Percentiles rank a stretch among this genome's conserved stretches.
phyloP scores from a whole-genome alignment of 2,113 vertebrate species.

The Forbesichthys agassizii region DNA sequence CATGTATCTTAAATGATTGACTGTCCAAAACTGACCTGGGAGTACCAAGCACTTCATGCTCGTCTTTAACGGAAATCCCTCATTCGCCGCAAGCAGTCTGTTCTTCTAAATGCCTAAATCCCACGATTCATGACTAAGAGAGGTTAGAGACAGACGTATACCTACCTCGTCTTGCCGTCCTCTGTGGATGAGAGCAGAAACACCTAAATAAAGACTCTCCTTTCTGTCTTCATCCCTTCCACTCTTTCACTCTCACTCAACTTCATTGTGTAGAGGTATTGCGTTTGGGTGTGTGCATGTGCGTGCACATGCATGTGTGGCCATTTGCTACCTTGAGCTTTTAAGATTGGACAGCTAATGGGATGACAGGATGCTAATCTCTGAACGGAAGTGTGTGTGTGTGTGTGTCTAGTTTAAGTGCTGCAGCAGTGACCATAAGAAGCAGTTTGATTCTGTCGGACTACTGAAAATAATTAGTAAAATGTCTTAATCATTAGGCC shows the following conservation, averaged over 20 bases:
- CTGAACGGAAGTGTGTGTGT: background rate
- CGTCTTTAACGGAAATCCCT: background rate
- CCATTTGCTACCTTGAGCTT: slow-evolving; percentile 49
- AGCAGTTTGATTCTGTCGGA: slow-evolving; percentile 2
- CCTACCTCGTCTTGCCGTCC: slow-evolving; percentile 47
- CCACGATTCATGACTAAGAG: background rate
- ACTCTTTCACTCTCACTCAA: slow-evolving; percentile 17
- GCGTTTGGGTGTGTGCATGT: background rate
- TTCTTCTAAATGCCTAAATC: background rate
- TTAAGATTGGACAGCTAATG: slow-evolving; percentile 71
- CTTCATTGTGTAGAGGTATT: slow-evolving; percentile 2
- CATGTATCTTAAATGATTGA: background rate
- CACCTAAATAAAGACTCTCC: slow-evolving; percentile 7
- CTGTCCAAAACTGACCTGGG: slow-evolving; percentile 1
- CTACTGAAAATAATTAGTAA: no score
- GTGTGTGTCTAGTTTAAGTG: slow-evolving; percentile 8
- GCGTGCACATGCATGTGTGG: background rate
- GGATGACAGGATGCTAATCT: slow-evolving; percentile 59
- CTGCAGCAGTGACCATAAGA: background rate
- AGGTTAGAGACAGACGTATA: background rate
- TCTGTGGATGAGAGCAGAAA: background rate
- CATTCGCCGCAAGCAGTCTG: background rate
- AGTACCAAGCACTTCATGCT: background rate
- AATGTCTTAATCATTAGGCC: no score
- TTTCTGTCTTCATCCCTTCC: slow-evolving; percentile 7